Base-by-base conservation (phyloP, 1,140 invertebrate genomes). In the Camponotus vicinus region DNA sequence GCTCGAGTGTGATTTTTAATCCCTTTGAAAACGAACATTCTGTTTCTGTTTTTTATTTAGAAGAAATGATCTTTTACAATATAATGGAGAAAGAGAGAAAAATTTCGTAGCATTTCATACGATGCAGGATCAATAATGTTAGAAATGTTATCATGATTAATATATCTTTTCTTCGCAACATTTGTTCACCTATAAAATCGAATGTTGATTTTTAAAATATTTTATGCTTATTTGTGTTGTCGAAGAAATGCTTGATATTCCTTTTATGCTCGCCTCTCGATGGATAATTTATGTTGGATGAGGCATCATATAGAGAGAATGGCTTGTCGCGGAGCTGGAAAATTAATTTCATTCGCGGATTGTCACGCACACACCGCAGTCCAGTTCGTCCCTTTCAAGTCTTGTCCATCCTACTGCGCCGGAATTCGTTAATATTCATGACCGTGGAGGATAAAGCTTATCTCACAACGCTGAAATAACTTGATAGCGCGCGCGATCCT, bases 401-500 rank as follows among this genome's bases (percentile, higher is more conserved):
- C 90, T 92, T 91, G 86, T 91, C 86, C 84, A 83, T 84, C 88
- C 86, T 71, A 90, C 84, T 77, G 83, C 73, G 88, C 85, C 21
- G 86, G 84, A 87, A 89, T 90, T 90, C 92, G 90, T 94, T 94
- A 94, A 94, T 94, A 94, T 94, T 94, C 93, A 94, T 94, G 91
- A 92, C 90, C 86, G 86, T 87, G 77, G 70, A 80, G 92, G 88
- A 93, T 94, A 93, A 93, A 90, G 93, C 93, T 94, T 94, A 94
- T 93, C 92, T 93, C 90, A 87, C 52, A 75, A 59, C 92, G 89
- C 92, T 93, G 91, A 93, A 94, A 93, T 93, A 93, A 94, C 92
- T 94, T 92, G 92, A 92, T 94, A 93, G 91, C 91, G 66, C 90
- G 71, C 84, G 85, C 90, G 82, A 91, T 92, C 89, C 93, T 93